These are phyloP conservation scores for Halcyon smyrnensis DNA, from an alignment of 2,797 vertebrate species.

Conservation along the genomic window DNA sequence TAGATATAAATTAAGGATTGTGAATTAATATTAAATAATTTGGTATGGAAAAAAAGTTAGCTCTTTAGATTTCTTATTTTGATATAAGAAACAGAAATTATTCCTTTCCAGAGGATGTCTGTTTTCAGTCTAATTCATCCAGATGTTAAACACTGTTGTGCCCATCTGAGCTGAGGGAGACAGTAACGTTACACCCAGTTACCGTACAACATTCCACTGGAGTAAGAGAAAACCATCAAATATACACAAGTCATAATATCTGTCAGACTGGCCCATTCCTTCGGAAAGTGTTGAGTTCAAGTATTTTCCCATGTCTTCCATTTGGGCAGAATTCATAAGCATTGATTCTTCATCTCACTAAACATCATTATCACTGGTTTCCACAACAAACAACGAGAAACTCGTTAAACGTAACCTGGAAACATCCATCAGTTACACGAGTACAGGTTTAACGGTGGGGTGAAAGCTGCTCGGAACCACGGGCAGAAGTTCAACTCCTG, in stretches of 20 bases:
- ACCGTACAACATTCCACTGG: not conserved
- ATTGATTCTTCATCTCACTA: not conserved
- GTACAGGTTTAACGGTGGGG: not conserved
- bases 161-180: not conserved
- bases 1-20: no score
- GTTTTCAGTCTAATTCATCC: not conserved
- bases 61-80: not conserved
- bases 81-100: not conserved
- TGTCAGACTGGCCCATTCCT: not conserved
- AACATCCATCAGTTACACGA: accelerated
- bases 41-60: not conserved
- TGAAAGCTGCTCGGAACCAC: accelerated
- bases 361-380: not conserved
- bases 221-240: not conserved
- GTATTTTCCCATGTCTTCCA: not conserved
- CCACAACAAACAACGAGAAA: not conserved
- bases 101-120: not conserved
- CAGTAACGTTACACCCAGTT: not conserved
- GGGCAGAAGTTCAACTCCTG: not conserved
- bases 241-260: not conserved
- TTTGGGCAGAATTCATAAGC: not conserved
- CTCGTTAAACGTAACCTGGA: not conserved
- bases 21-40: no score
- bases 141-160: not conserved
- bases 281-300: not conserved